Percentiles rank a stretch among this genome's conserved stretches.
These are phyloP conservation scores for Andricus grossulariae DNA, from an alignment of 1,140 invertebrate genomes.

Conservation along the genomic window DNA sequence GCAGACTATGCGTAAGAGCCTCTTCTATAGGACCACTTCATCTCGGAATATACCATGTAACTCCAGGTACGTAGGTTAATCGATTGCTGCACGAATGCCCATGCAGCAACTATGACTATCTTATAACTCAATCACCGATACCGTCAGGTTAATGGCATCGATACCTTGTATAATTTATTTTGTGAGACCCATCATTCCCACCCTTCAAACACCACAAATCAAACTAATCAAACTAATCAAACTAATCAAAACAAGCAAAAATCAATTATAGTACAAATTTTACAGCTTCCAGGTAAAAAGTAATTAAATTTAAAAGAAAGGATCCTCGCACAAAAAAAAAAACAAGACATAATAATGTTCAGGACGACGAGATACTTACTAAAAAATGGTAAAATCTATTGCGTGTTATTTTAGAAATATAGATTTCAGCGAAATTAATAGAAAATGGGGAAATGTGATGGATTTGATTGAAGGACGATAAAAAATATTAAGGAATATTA, in stretches of 20 bases:
- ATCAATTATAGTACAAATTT: too few relatives aligned
- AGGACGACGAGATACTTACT: too few relatives aligned
- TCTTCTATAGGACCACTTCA: background rate
- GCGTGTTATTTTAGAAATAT: too few relatives aligned
- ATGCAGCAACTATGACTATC: background rate
- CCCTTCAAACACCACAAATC: background rate
- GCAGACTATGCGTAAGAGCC: background rate
- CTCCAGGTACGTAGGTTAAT: conserved; percentile 1
- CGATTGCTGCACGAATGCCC: background rate
- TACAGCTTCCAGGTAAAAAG: too few relatives aligned
- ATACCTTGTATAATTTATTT: background rate
- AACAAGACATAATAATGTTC: too few relatives aligned
- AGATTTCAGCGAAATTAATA: too few relatives aligned
- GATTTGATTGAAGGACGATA: too few relatives aligned
- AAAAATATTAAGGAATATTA: too few relatives aligned
- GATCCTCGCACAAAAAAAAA: too few relatives aligned
- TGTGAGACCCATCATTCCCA: background rate
- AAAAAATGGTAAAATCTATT: too few relatives aligned
- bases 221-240: conserved; percentile 4
- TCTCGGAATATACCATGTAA: background rate
- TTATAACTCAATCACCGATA: conserved; percentile 13
- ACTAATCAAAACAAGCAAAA: background rate
- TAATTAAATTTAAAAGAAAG: too few relatives aligned
- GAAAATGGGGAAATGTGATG: too few relatives aligned
- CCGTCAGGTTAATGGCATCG: background rate